These are phyloP conservation scores for Ichneumoninae sp. DNA, from an alignment of 2,888 invertebrate species.

Conservation along the genomic window DNA sequence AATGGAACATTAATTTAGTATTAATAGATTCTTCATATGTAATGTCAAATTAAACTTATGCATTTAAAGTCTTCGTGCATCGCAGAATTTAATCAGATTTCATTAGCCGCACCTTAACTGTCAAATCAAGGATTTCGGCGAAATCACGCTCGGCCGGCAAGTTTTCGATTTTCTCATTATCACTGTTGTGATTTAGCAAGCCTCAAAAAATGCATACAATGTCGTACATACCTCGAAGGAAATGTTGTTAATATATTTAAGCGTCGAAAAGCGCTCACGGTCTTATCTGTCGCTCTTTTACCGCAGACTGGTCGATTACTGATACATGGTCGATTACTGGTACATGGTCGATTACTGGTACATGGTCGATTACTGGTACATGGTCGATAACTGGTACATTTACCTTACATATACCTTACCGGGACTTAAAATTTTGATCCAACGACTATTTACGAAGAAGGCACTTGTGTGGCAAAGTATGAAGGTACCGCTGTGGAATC, in stretches of 20 bases:
- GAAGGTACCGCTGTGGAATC: neutral
- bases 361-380: too few relatives aligned
- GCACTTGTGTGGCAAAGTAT: neutral
- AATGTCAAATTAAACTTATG: constrained; percentile 1
- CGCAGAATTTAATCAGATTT: constrained; percentile 1
- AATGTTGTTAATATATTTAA: neutral
- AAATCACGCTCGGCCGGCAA: constrained; percentile 11
- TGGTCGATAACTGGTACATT: too few relatives aligned
- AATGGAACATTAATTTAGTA: constrained; percentile 15
- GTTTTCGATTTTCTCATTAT: constrained; percentile 23
- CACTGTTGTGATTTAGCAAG: neutral
- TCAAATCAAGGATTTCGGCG: neutral
- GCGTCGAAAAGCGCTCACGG: neutral
- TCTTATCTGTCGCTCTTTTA: too few relatives aligned
- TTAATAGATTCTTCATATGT: constrained; percentile 1
- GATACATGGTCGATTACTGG: too few relatives aligned
- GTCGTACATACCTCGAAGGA: too few relatives aligned
- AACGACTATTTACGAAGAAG: constrained; percentile 10
- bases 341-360: too few relatives aligned
- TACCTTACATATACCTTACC: neutral
- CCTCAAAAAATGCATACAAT: too few relatives aligned
- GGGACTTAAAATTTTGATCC: neutral
- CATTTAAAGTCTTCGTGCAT: neutral
- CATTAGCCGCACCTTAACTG: constrained; percentile 13
- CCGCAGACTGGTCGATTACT: too few relatives aligned